Percentiles rank a stretch among this genome's conserved stretches.
Conservation (phyloP, 2,888 invertebrate species). For the Pyrrhosoma nymphula region DNA sequence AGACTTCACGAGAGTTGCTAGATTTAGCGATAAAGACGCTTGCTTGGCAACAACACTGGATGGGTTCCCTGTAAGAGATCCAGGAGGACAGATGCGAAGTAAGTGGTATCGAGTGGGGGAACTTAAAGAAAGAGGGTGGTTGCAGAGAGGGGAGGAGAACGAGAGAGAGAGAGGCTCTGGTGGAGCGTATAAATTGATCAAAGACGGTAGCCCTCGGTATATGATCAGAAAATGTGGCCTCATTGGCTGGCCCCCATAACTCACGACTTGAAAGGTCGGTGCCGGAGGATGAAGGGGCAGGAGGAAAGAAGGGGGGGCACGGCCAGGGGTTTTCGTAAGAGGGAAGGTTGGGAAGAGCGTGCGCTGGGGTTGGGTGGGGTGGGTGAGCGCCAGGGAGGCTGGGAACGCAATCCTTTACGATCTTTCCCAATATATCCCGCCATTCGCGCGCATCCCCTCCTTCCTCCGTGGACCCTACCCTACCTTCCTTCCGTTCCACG, state of each 20-base stretch:
- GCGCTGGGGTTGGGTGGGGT: background rate
- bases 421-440: background rate
- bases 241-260: constrained; percentile 47
- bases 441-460: background rate
- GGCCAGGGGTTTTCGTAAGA: background rate
- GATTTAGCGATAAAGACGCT: too few species aligned
- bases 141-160: background rate
- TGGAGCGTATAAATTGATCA: constrained; percentile 58
- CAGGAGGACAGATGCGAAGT: background rate
- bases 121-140: background rate
- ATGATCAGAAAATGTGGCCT: constrained; percentile 67
- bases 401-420: constrained; percentile 31
- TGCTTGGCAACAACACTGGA: background rate
- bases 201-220: constrained; percentile 49
- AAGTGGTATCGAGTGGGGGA: background rate
- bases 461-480: background rate
- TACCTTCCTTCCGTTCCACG: background rate
- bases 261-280: constrained; percentile 35
- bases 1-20: too few species aligned
- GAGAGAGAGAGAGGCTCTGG: background rate
- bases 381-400: background rate
- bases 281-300: background rate
- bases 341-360: background rate
- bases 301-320: background rate
- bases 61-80: background rate